phyloP scores from a whole-genome alignment of 2,888 invertebrate species.

The Monochamus alternatus region DNA sequence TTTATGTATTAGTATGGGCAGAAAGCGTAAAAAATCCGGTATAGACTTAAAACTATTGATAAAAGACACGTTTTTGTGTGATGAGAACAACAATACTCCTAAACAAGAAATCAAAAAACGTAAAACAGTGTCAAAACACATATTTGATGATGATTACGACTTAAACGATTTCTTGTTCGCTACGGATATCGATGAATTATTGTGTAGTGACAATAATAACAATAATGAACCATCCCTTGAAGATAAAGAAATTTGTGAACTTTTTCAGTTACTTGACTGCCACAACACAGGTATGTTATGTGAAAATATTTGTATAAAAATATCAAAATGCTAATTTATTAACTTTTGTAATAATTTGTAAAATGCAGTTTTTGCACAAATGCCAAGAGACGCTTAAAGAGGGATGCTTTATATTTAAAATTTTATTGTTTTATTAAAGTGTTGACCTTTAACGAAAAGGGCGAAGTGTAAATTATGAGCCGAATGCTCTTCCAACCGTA shows the following conservation, averaged over 20 bases:
- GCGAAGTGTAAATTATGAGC: slow-evolving; percentile 57
- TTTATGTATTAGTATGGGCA: not conserved
- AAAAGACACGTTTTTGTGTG: slow-evolving; percentile 10
- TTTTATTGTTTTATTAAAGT: slow-evolving; percentile 52
- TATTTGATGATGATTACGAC: slow-evolving; percentile 18
- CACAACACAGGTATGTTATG: not conserved
- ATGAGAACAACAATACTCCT: slow-evolving; percentile 1
- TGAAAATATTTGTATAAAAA: not conserved
- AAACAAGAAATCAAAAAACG: slow-evolving; percentile 18
- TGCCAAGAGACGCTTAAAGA: slow-evolving; percentile 18
- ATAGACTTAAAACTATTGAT: slow-evolving; percentile 12
- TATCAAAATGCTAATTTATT: no score
- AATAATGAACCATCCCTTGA: not conserved
- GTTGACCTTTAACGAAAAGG: slow-evolving; percentile 62
- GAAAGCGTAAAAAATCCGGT: slow-evolving; percentile 19
- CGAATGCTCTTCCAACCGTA: slow-evolving; percentile 50
- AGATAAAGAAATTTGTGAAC: not conserved
- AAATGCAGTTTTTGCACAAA: not conserved
- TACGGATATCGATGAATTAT: not conserved
- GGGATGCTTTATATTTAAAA: slow-evolving; percentile 32
- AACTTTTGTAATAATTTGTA: no score
- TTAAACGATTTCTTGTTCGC: not conserved
- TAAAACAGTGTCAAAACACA: not conserved
- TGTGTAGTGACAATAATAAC: not conserved
- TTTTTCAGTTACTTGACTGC: not conserved